Conservation (phyloP, 1,140 invertebrate genomes). For the Calosoma granatense region DNA sequence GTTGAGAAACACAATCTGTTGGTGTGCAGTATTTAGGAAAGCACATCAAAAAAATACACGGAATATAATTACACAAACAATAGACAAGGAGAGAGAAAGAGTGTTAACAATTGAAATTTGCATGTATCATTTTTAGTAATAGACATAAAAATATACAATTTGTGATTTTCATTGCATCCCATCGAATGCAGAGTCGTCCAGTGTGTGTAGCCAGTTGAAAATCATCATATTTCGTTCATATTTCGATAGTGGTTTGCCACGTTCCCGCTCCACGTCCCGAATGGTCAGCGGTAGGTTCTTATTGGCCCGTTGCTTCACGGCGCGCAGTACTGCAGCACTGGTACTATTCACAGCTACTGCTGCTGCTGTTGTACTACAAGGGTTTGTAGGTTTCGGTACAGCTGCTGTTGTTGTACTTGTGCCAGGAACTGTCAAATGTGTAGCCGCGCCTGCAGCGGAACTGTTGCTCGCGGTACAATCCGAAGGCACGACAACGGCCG, state of each 20-base stretch:
- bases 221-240: slow-evolving; percentile 89
- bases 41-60: too few relatives aligned
- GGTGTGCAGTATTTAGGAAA: too few relatives aligned
- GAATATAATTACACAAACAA: too few relatives aligned
- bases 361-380: slow-evolving; percentile 19
- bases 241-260: slow-evolving; percentile 72
- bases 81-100: too few relatives aligned
- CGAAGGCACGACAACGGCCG: slow-evolving; percentile 22
- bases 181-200: slow-evolving; percentile 57
- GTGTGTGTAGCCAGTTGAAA: slow-evolving; percentile 80
- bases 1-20: too few relatives aligned
- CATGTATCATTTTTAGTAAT: too few relatives aligned
- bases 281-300: slow-evolving; percentile 55
- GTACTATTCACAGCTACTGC: too few relatives aligned
- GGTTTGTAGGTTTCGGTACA: slow-evolving; percentile 26
- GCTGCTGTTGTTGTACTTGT: slow-evolving; percentile 20
- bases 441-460: slow-evolving; percentile 33
- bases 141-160: background rate
- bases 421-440: slow-evolving; percentile 43
- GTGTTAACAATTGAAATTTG: too few relatives aligned
- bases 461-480: slow-evolving; percentile 32
- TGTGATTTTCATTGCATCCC: slow-evolving; percentile 36
- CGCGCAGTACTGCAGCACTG: slow-evolving; percentile 31
- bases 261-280: slow-evolving; percentile 67
- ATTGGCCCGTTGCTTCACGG: slow-evolving; percentile 37